Evolutionary conservation across 2,797 vertebrate species (phyloP), one percentile per base, ranked within the genome.

Genomic region (Gadopsis bispinosus): DNA sequence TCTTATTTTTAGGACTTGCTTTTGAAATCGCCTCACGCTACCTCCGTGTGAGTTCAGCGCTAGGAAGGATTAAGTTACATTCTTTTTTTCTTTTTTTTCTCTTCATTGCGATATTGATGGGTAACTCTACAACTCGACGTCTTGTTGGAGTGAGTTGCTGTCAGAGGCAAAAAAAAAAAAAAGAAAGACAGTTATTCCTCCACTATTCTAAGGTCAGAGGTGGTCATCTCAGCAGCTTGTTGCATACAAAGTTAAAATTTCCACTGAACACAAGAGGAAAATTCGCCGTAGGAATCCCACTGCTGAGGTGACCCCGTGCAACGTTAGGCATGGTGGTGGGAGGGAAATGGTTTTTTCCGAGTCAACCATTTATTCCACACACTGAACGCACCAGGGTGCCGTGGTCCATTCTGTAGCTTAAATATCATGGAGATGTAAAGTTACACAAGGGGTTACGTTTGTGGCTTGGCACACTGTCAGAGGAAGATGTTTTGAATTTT

Each of bases 361-460:
- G 85, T 87, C 72, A 88, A 81, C 84, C 61, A 86, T 89, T 88
- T 81, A 84, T 91, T 84, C 69, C 64, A 67, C 80, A 75, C 26
- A 41, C 69, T 84, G 26, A 26, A 26, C 2, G 70, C 71, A 71
- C 47, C 39, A 54, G 67, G 60, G 73, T 56, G 41, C 69, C 56
- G 43, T 9, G 55, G 89, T 92, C 86, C 80, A 53, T 29, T 63
- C 69, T 80, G 67, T 45, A 77, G 35, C 78, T 83, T 81, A 86
- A 83, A 89, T 84, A 80, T 89, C 61, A 80, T 64, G 50, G 61
- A 61, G 17, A 88, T 87, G 82, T 80, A 76, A 80, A 81, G 77
- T 84, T 87, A 50, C 66, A 83, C 69, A 87, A 83, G 37, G 29
- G 67, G 22, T 51, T 65, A 53, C 13, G 67, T 83, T 82, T 80